Evolutionary conservation across 2,113 vertebrate species (phyloP).

Genomic region (Neogale vison): DNA sequence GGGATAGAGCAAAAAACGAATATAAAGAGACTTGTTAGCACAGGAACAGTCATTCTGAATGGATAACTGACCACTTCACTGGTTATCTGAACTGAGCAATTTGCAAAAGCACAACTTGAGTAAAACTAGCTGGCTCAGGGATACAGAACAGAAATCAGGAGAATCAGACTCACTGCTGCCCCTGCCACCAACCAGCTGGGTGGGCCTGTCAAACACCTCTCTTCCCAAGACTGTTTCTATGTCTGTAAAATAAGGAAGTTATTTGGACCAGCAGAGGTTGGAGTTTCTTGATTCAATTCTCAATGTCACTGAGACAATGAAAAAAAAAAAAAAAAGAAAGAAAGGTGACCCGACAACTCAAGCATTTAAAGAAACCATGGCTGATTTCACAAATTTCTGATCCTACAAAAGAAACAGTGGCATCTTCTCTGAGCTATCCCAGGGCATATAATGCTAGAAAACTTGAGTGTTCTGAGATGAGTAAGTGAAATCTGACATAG

Average conservation of each 20-base stretch:
- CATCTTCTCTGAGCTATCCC: not conserved
- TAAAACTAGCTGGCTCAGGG: not conserved
- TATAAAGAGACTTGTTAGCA: not conserved
- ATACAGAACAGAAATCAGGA: not conserved
- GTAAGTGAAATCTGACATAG: accelerated
- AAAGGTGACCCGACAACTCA: too few species aligned
- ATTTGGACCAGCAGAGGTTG: not conserved
- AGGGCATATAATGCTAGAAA: not conserved
- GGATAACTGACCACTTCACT: accelerated
- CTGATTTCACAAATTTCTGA: not conserved
- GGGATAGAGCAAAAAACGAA: not conserved
- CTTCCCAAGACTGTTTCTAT: not conserved
- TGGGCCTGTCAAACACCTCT: not conserved
- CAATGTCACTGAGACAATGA: not conserved
- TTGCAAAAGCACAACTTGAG: not conserved
- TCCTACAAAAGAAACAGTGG: not conserved
- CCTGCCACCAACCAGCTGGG: not conserved
- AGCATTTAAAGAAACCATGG: not conserved
- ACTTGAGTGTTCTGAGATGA: not conserved
- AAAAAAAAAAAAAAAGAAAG: not conserved
- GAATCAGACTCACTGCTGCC: not conserved
- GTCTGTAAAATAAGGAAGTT: not conserved
- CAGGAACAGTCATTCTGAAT: not conserved
- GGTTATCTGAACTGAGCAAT: not conserved
- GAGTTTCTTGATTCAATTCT: not conserved